phyloP scores from a whole-genome alignment of 1,140 invertebrate species.

The Panagrolaimus sp. region DNA sequence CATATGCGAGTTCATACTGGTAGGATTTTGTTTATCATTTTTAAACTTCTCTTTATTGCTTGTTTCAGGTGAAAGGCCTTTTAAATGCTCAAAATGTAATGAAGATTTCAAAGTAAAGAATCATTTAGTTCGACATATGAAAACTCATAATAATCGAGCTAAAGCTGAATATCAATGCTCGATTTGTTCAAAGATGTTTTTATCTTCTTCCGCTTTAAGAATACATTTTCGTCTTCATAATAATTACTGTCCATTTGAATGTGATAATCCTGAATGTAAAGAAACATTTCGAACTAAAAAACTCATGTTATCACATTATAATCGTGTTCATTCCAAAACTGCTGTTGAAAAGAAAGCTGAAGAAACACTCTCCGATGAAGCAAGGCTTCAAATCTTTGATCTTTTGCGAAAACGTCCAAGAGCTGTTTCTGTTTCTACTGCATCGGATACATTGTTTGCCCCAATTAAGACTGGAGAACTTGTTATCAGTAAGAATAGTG shows the following conservation, averaged over 20 bases:
- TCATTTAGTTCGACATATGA: conserved; percentile 16
- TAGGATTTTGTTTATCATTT: neutral
- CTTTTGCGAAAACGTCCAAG: neutral
- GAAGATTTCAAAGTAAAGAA: conserved; percentile 16
- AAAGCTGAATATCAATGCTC: conserved; percentile 13
- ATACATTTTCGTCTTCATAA: conserved; percentile 28
- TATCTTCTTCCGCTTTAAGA: conserved; percentile 20
- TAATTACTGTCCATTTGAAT: conserved; percentile 23
- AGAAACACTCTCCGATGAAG: neutral
- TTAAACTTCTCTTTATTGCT: neutral
- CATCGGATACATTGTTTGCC: neutral
- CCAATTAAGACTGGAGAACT: neutral
- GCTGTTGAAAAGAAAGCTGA: conserved; percentile 12
- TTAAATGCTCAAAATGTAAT: conserved; percentile 17
- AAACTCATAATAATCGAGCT: neutral
- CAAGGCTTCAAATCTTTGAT: neutral
- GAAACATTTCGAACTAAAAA: conserved; percentile 16
- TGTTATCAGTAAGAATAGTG: neutral
- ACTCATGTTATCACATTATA: conserved; percentile 24
- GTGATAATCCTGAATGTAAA: conserved; percentile 15
- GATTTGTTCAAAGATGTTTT: conserved; percentile 15
- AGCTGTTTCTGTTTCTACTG: neutral
- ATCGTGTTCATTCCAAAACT: conserved; percentile 20
- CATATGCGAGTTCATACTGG: conserved; percentile 6
- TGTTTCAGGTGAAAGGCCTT: conserved; percentile 14